Evolutionary conservation across 2,113 vertebrate genomes (phyloP), one percentile per base, ranked within the genome.

Genomic region (Rhynchopsitta pachyrhyncha): DNA sequence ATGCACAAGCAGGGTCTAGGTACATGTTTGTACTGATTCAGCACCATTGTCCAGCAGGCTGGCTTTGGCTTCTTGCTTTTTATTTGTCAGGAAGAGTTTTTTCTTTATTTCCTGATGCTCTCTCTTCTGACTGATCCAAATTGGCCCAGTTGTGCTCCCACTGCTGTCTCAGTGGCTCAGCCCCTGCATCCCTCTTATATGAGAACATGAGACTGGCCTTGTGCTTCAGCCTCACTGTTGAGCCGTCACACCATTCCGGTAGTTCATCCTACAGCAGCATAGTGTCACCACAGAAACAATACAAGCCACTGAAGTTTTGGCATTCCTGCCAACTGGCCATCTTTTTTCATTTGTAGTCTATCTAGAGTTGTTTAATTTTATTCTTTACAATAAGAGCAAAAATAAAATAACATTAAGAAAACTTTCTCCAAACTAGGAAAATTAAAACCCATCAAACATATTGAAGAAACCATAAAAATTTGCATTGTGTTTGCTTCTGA

Each of bases 401-500:
- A 95, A 90, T 87, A 94, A 90, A 90, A 94, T 86, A 96, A 93
- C 8, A 7, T 96, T 62, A 90, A 92, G 81, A 80, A 90, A 69
- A 91, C 71, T 86, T 93, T 64, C 49, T 88, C 63, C 74, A 89
- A 93, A 92, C 89, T 90, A 93, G 79, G 76, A 94, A 82, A 92
- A 95, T 35, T 44, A 92, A 91, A 95, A 53, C 57, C 69, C 78
- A 95, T 66, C 47, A 73, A 77, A 95, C 29, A 86, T 84, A 89
- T 86, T 74, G 91, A 94, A 95, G 95, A 96, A 96, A 97, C 41
- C 59, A 67, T 86, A 94, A 92, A 96, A 85, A 86, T 80, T 97
- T 96, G 94, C 95, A 97, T 97, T 97, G 97, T 91, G 62, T 93
- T 97, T 97, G 97, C 97, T 91, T 97, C 79, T 90, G 88, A 97